Evolutionary conservation across 37 sponge, comb jelly and placozoan genomes (phyloP).

Genomic region (Theonella swinhoei): DNA sequence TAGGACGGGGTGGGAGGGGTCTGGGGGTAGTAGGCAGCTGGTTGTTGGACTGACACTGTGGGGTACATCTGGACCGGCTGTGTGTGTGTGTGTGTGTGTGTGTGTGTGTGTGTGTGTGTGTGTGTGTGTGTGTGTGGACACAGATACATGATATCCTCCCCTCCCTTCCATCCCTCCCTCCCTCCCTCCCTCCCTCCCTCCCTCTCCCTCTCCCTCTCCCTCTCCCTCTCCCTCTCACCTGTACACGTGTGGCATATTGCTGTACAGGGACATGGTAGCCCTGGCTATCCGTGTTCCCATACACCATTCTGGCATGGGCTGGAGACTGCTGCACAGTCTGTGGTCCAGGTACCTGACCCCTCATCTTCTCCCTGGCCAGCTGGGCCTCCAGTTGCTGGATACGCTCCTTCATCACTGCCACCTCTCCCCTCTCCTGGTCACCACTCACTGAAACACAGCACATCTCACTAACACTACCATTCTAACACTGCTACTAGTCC

Average conservation of each 20-base stretch:
- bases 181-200: not conserved
- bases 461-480: too few species aligned
- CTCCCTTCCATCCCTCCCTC: too few species aligned
- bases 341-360: not conserved
- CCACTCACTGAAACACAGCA: not conserved
- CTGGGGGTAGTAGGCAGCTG: constrained; percentile 1
- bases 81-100: not conserved
- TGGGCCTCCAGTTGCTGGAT: not conserved
- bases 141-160: not conserved
- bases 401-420: not conserved
- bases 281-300: not conserved
- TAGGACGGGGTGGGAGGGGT: not conserved
- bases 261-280: not conserved
- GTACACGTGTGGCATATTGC: not conserved
- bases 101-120: constrained; percentile 21
- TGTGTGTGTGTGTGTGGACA: constrained; percentile 17
- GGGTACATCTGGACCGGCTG: not conserved
- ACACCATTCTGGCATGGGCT: not conserved
- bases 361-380: not conserved
- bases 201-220: not conserved
- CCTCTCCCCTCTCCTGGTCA: not conserved
- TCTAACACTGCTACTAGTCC: too few species aligned
- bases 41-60: not conserved
- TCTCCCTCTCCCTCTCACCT: not conserved
- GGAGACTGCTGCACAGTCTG: not conserved